A percentile compares a stretch with the other conserved stretches of the same genome.
Conservation (phyloP, 1,140 invertebrate species). For the Drosophila ohnishii region DNA sequence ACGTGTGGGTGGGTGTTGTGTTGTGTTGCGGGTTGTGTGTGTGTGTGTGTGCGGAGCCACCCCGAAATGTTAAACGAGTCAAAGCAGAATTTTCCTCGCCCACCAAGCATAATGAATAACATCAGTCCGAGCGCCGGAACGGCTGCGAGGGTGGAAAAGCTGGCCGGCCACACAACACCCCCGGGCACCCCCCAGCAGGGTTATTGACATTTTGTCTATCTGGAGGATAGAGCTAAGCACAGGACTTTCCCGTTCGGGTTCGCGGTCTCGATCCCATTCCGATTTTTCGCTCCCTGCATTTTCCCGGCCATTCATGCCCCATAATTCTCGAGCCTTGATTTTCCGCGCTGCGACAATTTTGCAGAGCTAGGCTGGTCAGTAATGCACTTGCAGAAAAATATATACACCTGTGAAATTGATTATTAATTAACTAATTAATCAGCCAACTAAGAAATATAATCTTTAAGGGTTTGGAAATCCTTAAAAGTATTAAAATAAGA, state of each 20-base stretch:
- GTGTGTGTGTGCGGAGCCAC: slow-evolving; percentile 19
- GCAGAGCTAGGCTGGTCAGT: slow-evolving; percentile 35
- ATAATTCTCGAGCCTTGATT: slow-evolving; percentile 66
- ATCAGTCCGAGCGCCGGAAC: slow-evolving; percentile 32
- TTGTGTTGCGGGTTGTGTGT: slow-evolving; percentile 6
- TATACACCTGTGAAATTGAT: background rate
- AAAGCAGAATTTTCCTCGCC: slow-evolving; percentile 34
- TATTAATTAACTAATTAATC: background rate
- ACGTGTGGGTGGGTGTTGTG: background rate
- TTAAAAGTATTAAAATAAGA: background rate
- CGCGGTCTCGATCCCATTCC: slow-evolving; percentile 4
- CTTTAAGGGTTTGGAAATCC: background rate
- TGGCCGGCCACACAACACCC: slow-evolving; percentile 36
- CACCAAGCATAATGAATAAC: slow-evolving; percentile 50
- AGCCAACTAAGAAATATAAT: background rate
- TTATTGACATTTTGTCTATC: slow-evolving; percentile 70
- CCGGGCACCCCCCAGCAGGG: slow-evolving; percentile 28
- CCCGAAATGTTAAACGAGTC: slow-evolving; percentile 36
- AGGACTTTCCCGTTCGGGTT: slow-evolving; percentile 12
- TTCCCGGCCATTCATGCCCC: slow-evolving; percentile 22
- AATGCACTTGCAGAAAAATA: slow-evolving; percentile 12
- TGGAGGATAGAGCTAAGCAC: slow-evolving; percentile 36
- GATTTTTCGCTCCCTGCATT: slow-evolving; percentile 14
- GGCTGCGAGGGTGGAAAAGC: slow-evolving; percentile 50
- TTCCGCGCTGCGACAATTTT: slow-evolving; percentile 56